Percentiles rank a stretch among this genome's conserved stretches.
These are phyloP conservation scores for Cosmia trapezina DNA, from an alignment of 2,888 invertebrate species.

Conservation along the genomic window DNA sequence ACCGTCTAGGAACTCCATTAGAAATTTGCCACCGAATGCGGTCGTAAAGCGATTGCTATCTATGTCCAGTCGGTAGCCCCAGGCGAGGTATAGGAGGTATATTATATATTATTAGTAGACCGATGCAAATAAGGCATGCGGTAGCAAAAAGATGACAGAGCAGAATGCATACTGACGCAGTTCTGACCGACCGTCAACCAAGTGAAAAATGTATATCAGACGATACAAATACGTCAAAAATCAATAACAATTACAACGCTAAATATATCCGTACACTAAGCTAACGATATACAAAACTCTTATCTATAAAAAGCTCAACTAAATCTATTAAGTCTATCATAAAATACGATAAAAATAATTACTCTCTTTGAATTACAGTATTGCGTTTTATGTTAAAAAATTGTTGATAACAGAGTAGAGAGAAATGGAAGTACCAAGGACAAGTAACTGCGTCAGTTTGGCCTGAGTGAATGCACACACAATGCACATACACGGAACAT, in stretches of 20 bases:
- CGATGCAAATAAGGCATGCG: background rate
- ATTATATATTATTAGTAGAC: too few species aligned
- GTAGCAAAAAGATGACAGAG: background rate
- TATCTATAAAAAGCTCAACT: slow-evolving; percentile 63
- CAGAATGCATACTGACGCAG: background rate
- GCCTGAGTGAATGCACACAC: background rate
- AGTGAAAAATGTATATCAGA: slow-evolving; percentile 17
- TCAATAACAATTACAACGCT: slow-evolving; percentile 57
- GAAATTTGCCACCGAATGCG: too few species aligned
- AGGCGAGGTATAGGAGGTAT: too few species aligned
- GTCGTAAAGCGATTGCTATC: too few species aligned
- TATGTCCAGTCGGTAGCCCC: too few species aligned
- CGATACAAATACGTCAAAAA: slow-evolving; percentile 31
- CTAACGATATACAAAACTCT: slow-evolving; percentile 57
- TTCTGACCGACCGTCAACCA: background rate
- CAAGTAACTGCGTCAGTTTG: background rate
- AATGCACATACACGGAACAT: background rate
- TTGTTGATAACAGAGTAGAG: slow-evolving; percentile 12
- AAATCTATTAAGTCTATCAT: slow-evolving; percentile 55
- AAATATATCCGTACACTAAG: slow-evolving; percentile 52
- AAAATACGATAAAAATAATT: slow-evolving; percentile 64
- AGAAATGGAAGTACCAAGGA: slow-evolving; percentile 35
- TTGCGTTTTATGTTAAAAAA: slow-evolving; percentile 29
- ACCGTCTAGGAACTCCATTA: too few species aligned
- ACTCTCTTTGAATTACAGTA: slow-evolving; percentile 57